Percentiles rank a stretch among this genome's conserved stretches.
These are phyloP conservation scores for Sternarchorhynchus goeldii DNA, from an alignment of 2,797 vertebrate genomes.

Conservation along the genomic window DNA sequence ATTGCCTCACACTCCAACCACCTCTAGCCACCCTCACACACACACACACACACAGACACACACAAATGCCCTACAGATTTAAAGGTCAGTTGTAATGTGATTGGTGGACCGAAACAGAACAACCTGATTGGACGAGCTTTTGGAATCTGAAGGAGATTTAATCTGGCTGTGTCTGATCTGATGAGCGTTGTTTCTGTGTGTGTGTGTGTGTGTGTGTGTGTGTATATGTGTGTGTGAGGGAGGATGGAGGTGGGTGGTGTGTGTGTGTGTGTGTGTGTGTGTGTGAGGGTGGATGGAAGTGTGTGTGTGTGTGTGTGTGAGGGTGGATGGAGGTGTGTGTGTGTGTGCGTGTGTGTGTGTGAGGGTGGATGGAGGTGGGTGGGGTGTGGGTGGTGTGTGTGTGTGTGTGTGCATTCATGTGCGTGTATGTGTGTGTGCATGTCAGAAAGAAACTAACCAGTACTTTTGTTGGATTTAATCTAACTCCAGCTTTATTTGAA, in stretches of 20 bases:
- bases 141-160: constrained; percentile 38
- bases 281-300: constrained; percentile 3
- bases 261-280: background rate
- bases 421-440: no score
- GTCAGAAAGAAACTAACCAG: no score
- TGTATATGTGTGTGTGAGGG: background rate
- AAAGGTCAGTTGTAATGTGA: constrained; percentile 64
- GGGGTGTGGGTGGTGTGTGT: constrained; percentile 16
- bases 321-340: background rate
- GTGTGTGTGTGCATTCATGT: no score
- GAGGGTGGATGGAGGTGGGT: background rate
- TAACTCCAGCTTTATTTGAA: no score
- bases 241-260: background rate
- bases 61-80: constrained; percentile 58
- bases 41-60: constrained; percentile 42
- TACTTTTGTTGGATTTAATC: no score
- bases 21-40: background rate
- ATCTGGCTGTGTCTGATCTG: constrained; percentile 54
- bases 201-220: constrained; percentile 31
- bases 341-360: constrained; percentile 8
- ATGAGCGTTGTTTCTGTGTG: constrained; percentile 37
- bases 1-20: constrained; percentile 5
- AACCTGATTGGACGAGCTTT: constrained; percentile 55
- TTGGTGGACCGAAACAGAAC: constrained; percentile 40
- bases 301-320: constrained; percentile 5